These are phyloP conservation scores for Linurgus olivaceus DNA, from an alignment of 2,797 vertebrate species.

Conservation along the genomic window DNA sequence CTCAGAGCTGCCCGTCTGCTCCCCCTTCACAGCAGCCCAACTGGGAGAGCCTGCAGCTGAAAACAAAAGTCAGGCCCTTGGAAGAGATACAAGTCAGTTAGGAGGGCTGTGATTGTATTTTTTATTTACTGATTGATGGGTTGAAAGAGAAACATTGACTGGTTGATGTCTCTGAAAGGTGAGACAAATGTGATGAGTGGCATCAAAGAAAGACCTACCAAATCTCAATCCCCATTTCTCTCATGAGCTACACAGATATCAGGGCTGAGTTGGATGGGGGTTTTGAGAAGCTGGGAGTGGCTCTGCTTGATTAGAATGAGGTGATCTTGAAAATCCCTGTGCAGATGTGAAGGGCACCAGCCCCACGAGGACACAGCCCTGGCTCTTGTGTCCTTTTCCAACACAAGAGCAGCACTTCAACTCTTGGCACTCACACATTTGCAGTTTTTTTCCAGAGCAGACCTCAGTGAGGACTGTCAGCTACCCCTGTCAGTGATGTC, in stretches of 20 bases:
- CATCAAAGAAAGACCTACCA: not conserved
- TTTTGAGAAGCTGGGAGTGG: not conserved
- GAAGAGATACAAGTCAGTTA: not conserved
- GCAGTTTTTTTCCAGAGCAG: not conserved
- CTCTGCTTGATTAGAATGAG: not conserved
- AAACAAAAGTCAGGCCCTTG: not conserved
- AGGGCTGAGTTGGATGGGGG: not conserved
- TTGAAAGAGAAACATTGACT: not conserved
- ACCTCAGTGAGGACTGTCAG: not conserved
- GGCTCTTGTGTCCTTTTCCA: not conserved
- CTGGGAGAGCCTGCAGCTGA: not conserved
- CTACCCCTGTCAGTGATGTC: not conserved
- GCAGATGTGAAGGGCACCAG: not conserved
- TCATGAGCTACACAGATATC: not conserved
- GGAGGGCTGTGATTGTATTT: not conserved
- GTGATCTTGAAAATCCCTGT: not conserved
- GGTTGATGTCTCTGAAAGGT: constrained; percentile 14
- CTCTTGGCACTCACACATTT: not conserved
- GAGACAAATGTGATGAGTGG: not conserved
- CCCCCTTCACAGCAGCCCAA: not conserved
- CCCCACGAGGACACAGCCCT: fast-evolving
- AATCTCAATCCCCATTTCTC: not conserved
- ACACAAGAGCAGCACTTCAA: not conserved
- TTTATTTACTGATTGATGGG: not conserved
- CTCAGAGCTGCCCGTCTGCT: not conserved